phyloP scores from a whole-genome alignment of 2,113 vertebrate species.

The Macquaria ambigua region DNA sequence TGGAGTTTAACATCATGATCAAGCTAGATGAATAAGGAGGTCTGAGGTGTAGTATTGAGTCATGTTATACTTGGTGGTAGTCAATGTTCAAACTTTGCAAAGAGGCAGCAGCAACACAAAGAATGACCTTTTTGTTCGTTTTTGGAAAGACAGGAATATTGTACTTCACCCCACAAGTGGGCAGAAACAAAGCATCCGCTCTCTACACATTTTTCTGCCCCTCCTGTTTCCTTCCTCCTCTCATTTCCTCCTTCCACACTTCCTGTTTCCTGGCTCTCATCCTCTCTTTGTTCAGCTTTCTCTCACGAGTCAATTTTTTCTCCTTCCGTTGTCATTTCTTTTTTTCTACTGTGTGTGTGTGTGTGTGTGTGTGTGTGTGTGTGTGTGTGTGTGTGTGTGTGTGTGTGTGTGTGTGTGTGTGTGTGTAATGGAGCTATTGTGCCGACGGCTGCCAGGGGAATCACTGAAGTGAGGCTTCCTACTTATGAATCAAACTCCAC shows the following conservation, averaged over 20 bases:
- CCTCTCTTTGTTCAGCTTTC: slow-evolving; percentile 77
- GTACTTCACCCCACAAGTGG: slow-evolving; percentile 50
- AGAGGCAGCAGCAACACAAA: slow-evolving; percentile 32
- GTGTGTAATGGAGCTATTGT: slow-evolving; percentile 54
- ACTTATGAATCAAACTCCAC: slow-evolving; percentile 66
- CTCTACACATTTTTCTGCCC: slow-evolving; percentile 55
- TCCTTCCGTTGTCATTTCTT: slow-evolving; percentile 39
- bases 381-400: slow-evolving; percentile 14
- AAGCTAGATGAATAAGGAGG: background rate
- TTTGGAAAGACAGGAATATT: slow-evolving; percentile 36
- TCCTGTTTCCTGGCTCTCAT: slow-evolving; percentile 81
- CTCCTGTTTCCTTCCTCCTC: slow-evolving; percentile 65
- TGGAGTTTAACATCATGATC: background rate
- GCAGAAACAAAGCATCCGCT: slow-evolving; percentile 71
- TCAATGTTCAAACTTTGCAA: slow-evolving; percentile 9
- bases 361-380: slow-evolving; percentile 6
- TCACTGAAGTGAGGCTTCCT: slow-evolving; percentile 56
- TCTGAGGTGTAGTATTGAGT: background rate
- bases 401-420: background rate
- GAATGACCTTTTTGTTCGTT: slow-evolving; percentile 42
- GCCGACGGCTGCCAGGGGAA: slow-evolving; percentile 35
- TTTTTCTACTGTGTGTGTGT: background rate
- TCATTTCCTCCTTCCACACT: slow-evolving; percentile 76
- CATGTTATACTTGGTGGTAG: background rate
- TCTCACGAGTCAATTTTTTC: slow-evolving; percentile 36